phyloP scores from a whole-genome alignment of 23 tunicate genomes.

The Trididemnum miniatum region DNA sequence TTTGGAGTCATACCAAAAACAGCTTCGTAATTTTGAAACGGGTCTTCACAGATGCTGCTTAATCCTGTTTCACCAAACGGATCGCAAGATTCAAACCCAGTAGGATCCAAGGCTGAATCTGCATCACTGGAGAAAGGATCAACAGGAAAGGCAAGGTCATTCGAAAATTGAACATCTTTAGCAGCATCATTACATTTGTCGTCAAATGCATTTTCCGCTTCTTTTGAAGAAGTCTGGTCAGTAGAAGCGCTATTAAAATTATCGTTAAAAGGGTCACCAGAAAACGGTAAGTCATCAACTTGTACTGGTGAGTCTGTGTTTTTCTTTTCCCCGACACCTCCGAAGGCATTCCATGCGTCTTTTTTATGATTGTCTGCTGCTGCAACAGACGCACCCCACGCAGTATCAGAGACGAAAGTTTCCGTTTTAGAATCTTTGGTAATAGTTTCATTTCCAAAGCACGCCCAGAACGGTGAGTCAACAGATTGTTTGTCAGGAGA shows the following conservation, averaged over 20 bases:
- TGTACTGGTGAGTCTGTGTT: neutral
- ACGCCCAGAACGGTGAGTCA: neutral
- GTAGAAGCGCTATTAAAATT: neutral
- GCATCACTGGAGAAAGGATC: slow-evolving; percentile 6
- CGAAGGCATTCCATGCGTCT: slow-evolving; percentile 5
- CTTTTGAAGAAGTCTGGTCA: neutral
- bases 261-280: neutral
- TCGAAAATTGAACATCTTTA: neutral
- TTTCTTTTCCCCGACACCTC: neutral
- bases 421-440: neutral
- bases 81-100: slow-evolving; percentile 34
- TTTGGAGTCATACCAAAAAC: slow-evolving; percentile 17
- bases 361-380: neutral
- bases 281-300: neutral
- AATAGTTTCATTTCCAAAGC: neutral
- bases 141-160: neutral
- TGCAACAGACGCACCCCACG: neutral
- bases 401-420: neutral
- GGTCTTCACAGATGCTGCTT: slow-evolving; percentile 32
- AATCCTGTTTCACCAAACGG: slow-evolving; percentile 32
- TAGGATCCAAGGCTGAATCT: neutral
- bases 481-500: neutral
- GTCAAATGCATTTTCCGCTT: neutral
- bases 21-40: slow-evolving; percentile 40
- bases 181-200: neutral